These are phyloP conservation scores for Aramus guarauna DNA, from an alignment of 2,113 vertebrate genomes.

Conservation along the genomic window DNA sequence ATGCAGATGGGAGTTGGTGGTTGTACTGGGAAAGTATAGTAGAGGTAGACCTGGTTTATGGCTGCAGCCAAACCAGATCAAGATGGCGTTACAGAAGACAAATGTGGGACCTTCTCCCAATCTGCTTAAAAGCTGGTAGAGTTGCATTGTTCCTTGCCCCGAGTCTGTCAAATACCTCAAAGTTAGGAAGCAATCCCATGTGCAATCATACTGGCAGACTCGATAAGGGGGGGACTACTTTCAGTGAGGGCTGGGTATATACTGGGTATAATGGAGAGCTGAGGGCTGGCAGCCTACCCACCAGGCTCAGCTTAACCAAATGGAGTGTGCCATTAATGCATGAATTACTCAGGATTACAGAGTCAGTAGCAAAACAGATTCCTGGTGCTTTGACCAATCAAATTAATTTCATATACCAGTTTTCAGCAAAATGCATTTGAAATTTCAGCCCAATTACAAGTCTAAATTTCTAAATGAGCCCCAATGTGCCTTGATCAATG, in stretches of 20 bases:
- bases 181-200: background rate
- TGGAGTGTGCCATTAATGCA: background rate
- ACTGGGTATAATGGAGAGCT: background rate
- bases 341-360: background rate
- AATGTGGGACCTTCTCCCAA: background rate
- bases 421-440: background rate
- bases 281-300: accelerated
- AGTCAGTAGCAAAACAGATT: background rate
- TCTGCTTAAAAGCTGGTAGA: background rate
- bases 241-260: background rate
- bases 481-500: background rate
- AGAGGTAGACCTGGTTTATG: background rate
- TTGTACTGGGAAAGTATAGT: background rate
- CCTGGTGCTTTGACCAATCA: background rate
- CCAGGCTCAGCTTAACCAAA: background rate
- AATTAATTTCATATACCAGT: background rate
- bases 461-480: background rate
- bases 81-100: background rate
- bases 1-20: background rate
- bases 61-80: background rate
- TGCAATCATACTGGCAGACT: background rate
- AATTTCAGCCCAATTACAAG: background rate
- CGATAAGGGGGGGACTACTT: background rate
- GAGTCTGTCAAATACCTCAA: background rate
- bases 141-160: background rate